Conservation (phyloP, 1,140 invertebrate genomes). For the Brevipalpus yothersi region DNA sequence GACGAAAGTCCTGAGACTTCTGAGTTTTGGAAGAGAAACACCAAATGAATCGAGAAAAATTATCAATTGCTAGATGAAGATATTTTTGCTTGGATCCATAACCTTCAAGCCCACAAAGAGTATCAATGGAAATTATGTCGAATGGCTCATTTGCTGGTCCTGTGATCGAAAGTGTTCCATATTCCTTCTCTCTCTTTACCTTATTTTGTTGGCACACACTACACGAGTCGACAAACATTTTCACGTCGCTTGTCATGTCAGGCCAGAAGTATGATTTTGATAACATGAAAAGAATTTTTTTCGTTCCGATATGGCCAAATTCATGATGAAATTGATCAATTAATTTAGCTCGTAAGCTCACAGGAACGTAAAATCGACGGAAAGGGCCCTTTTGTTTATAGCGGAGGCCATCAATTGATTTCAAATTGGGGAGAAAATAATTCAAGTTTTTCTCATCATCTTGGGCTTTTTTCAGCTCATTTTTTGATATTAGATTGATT, state of each 20-base stretch:
- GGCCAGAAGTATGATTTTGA: no score
- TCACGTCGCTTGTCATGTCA: not conserved
- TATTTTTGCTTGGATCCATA: constrained; percentile 13
- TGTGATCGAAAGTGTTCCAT: not conserved
- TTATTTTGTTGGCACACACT: constrained; percentile 7
- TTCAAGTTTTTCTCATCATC: constrained; percentile 9
- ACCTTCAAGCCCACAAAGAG: constrained; percentile 14
- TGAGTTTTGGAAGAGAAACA: constrained; percentile 11
- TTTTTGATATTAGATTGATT: constrained; percentile 8
- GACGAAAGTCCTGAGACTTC: constrained; percentile 14
- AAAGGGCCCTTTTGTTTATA: no score
- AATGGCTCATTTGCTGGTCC: constrained; percentile 5
- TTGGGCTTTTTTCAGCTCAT: constrained; percentile 21
- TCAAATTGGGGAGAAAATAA: constrained; percentile 1
- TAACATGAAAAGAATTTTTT: no score
- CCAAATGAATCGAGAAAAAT: constrained; percentile 17
- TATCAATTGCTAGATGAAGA: constrained; percentile 14
- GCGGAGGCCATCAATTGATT: not conserved
- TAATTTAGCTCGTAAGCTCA: no score
- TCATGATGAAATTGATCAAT: no score
- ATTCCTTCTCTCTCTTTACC: constrained; percentile 1
- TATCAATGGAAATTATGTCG: constrained; percentile 16
- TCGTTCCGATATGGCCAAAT: no score
- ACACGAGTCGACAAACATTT: constrained; percentile 10
- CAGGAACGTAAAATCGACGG: no score